Percentiles rank a stretch among this genome's conserved stretches.
phyloP scores from a whole-genome alignment of 2,113 vertebrate genomes.

The Poeciliopsis occidentalis region DNA sequence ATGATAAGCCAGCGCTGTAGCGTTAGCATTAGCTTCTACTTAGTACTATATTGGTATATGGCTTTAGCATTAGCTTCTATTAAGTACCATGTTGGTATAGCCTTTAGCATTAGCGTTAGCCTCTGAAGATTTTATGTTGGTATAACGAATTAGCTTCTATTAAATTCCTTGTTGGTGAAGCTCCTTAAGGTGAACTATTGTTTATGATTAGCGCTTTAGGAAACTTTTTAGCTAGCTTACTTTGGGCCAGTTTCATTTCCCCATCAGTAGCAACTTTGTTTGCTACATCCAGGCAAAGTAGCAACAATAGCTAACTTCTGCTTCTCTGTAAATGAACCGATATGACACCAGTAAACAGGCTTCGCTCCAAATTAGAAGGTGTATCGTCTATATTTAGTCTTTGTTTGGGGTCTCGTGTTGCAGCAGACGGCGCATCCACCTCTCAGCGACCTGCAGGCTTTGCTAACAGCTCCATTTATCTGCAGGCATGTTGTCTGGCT shows the following conservation, averaged over 20 bases:
- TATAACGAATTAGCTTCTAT: no score
- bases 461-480: constrained; percentile 70
- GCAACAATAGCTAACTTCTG: not conserved
- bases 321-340: not conserved
- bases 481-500: constrained; percentile 69
- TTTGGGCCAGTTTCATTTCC: not conserved
- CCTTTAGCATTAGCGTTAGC: no score
- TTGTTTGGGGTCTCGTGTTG: constrained; percentile 21
- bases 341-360: not conserved
- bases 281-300: no score
- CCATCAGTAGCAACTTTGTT: not conserved
- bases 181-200: no score
- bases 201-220: no score
- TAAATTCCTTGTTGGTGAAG: no score
- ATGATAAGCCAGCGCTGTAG: no score
- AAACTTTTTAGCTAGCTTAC: not conserved
- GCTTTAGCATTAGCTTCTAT: no score
- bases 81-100: no score
- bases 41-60: no score
- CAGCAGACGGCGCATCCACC: constrained; percentile 40
- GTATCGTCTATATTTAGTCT: not conserved
- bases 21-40: no score
- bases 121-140: no score
- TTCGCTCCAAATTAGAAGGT: constrained; percentile 2
- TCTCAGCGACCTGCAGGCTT: constrained; percentile 61